Evolutionary conservation across 2,888 invertebrate genomes (phyloP).

Genomic region (Sinohyriopsis cumingii): DNA sequence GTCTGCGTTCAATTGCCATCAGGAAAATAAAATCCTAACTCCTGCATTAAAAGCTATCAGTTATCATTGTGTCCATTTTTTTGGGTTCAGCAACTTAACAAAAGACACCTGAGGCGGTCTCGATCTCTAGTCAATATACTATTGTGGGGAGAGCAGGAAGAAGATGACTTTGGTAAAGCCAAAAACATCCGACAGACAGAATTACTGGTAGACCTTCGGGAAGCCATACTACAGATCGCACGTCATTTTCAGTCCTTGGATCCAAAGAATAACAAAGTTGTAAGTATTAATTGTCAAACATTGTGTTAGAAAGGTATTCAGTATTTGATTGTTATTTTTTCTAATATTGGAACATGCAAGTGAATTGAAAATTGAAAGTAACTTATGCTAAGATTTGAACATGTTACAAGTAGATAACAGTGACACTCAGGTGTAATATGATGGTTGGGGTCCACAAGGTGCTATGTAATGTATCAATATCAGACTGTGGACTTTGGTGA

Average conservation of each 20-base stretch:
- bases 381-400: too few species aligned
- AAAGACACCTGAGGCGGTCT: slow-evolving; percentile 90
- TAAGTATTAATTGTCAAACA: slow-evolving; percentile 32
- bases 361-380: too few species aligned
- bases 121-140: slow-evolving; percentile 92
- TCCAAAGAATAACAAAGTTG: slow-evolving; percentile 80
- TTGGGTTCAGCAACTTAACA: slow-evolving; percentile 73
- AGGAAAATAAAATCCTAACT: background rate
- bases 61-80: too few species aligned
- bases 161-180: slow-evolving; percentile 80
- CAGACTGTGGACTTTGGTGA: too few species aligned
- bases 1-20: background rate
- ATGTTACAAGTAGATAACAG: too few species aligned
- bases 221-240: slow-evolving; percentile 94
- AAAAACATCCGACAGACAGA: slow-evolving; percentile 99
- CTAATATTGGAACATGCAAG: too few species aligned
- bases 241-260: slow-evolving; percentile 95
- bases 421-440: too few species aligned
- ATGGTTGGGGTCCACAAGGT: too few species aligned
- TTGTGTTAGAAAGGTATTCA: too few species aligned
- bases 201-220: slow-evolving; percentile 96
- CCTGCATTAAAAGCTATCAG: background rate
- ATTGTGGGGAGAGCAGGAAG: slow-evolving; percentile 74
- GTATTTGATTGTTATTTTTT: too few species aligned
- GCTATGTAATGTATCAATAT: too few species aligned